phyloP scores from a whole-genome alignment of 1,140 invertebrate species.

The Zeugodacus cucurbitae region DNA sequence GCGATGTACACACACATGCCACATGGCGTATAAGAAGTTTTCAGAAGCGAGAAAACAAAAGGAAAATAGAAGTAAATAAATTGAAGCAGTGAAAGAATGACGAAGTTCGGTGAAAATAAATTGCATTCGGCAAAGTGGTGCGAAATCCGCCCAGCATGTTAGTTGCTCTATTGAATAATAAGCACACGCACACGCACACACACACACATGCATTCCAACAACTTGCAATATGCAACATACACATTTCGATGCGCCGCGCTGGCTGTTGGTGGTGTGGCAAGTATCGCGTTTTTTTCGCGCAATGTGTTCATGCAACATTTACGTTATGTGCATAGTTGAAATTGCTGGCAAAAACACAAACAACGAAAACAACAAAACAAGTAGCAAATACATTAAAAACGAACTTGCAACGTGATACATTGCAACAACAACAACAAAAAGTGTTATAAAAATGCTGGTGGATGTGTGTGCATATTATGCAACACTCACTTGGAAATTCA shows the following conservation, averaged over 20 bases:
- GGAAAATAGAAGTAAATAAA: constrained; percentile 14
- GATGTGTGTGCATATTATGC: background rate
- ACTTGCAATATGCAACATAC: background rate
- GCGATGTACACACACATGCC: background rate
- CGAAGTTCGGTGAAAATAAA: constrained; percentile 9
- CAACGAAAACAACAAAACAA: background rate
- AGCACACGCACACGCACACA: background rate
- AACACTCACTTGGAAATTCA: constrained; percentile 4
- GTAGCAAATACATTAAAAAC: constrained; percentile 28
- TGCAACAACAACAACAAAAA: background rate
- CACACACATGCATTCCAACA: too few relatives aligned
- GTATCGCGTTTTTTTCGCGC: background rate
- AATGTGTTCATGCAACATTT: constrained; percentile 29
- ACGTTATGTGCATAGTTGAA: constrained; percentile 23
- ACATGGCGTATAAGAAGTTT: background rate
- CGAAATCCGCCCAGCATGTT: constrained; percentile 35
- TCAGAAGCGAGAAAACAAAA: background rate
- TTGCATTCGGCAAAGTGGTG: constrained; percentile 27
- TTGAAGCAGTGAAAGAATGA: constrained; percentile 8
- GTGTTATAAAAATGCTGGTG: background rate
- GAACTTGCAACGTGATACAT: constrained; percentile 20
- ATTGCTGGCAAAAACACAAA: background rate
- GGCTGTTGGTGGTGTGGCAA: background rate
- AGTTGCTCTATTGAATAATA: constrained; percentile 37
- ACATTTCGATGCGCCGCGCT: background rate